Conservation (phyloP, 1,140 invertebrate species). For the Apis cerana region DNA sequence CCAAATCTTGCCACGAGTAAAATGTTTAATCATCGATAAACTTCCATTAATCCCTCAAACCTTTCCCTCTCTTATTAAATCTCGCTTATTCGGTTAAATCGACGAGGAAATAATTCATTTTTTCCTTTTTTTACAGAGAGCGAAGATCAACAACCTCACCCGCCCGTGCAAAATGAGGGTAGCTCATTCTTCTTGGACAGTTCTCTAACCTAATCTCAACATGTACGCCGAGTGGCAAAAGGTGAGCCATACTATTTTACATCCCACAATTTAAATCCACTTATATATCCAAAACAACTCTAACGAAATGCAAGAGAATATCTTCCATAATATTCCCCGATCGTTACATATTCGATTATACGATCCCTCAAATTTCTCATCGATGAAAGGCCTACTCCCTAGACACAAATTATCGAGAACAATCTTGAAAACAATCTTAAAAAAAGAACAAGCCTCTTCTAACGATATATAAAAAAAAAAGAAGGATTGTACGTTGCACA, state of each 20-base stretch:
- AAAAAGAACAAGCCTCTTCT: not conserved
- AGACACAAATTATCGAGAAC: no score
- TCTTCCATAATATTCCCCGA: no score
- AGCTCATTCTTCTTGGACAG: conserved; percentile 57
- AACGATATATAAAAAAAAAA: not conserved
- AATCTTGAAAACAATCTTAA: no score
- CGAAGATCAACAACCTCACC: conserved; percentile 10
- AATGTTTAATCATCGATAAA: no score
- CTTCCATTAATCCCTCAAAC: no score
- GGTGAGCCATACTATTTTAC: conserved; percentile 63
- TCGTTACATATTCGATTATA: no score
- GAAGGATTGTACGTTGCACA: conserved; percentile 36
- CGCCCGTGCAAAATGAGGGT: conserved; percentile 70
- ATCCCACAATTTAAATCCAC: not conserved
- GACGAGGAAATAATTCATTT: not conserved
- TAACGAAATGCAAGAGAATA: not conserved
- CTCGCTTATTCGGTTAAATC: no score
- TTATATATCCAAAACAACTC: no score
- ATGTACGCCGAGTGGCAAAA: conserved; percentile 79
- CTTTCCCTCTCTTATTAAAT: no score
- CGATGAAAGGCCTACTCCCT: no score
- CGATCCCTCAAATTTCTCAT: no score
- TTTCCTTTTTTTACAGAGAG: conserved; percentile 57
- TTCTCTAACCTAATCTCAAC: conserved; percentile 65
- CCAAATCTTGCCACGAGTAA: not conserved